phyloP scores from a whole-genome alignment of 2,797 vertebrate genomes.

The Eulemur mongoz region DNA sequence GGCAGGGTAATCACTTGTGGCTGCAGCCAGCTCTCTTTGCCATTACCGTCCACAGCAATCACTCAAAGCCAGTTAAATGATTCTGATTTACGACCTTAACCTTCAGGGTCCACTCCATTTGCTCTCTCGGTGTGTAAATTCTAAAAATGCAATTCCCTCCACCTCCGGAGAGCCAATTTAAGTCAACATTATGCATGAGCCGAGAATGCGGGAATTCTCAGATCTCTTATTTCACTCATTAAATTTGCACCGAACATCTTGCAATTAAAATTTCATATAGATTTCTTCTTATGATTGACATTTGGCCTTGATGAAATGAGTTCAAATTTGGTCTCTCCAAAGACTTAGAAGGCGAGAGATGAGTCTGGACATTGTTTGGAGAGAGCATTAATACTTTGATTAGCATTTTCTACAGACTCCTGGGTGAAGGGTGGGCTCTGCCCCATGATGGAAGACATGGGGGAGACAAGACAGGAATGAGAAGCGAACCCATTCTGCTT shows the following conservation, averaged over 20 bases:
- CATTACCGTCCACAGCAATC: slow-evolving; percentile 85
- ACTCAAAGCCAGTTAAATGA: slow-evolving; percentile 88
- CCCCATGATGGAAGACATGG: not conserved
- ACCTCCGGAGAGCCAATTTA: slow-evolving; percentile 87
- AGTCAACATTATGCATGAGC: slow-evolving; percentile 90
- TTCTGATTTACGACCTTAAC: slow-evolving; percentile 91
- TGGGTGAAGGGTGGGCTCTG: slow-evolving; percentile 30
- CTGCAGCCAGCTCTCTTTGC: slow-evolving; percentile 75
- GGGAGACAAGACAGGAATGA: not conserved
- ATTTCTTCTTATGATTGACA: slow-evolving; percentile 88
- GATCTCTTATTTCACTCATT: slow-evolving; percentile 89
- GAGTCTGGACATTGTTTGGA: slow-evolving; percentile 81
- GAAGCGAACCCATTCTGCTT: not conserved
- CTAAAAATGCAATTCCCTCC: slow-evolving; percentile 85
- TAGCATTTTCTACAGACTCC: slow-evolving; percentile 79
- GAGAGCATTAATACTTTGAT: slow-evolving; percentile 77
- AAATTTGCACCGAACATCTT: slow-evolving; percentile 88
- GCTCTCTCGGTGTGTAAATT: slow-evolving; percentile 88
- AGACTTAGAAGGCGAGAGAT: slow-evolving; percentile 76
- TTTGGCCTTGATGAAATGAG: slow-evolving; percentile 87
- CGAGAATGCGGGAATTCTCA: slow-evolving; percentile 86
- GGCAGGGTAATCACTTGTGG: slow-evolving; percentile 83
- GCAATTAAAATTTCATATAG: slow-evolving; percentile 90
- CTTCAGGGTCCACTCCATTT: slow-evolving; percentile 87
- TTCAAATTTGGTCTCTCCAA: slow-evolving; percentile 86